These are phyloP conservation scores for Orius insidiosus DNA, from an alignment of 1,140 invertebrate genomes.

Conservation along the genomic window DNA sequence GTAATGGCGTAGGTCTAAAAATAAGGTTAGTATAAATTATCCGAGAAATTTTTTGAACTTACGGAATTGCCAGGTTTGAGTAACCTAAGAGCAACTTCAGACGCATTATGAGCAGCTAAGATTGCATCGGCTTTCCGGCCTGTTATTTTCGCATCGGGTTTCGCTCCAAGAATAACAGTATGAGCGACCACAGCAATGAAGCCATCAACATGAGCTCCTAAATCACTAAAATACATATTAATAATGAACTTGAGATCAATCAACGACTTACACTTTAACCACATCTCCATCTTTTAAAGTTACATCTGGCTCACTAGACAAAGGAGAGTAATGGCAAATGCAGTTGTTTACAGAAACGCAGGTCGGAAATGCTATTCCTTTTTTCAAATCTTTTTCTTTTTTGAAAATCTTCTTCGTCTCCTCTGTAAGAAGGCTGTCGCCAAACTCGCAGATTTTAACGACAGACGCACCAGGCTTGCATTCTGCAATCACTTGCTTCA, in stretches of 20 bases:
- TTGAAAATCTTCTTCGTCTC: conserved; percentile 95
- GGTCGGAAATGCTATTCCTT: conserved; percentile 95
- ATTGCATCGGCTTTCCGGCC: conserved; percentile 90
- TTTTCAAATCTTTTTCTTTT: conserved; percentile 95
- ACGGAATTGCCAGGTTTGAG: conserved; percentile 84
- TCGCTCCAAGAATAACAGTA: conserved; percentile 77
- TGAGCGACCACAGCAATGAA: conserved; percentile 97
- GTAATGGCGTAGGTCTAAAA: conserved; percentile 81
- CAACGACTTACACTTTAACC: conserved; percentile 80
- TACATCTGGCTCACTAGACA: conserved; percentile 79
- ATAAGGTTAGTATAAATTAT: conserved; percentile 11
- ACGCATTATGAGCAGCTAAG: conserved; percentile 83
- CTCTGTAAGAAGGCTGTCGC: conserved; percentile 73
- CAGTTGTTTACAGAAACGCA: conserved; percentile 98
- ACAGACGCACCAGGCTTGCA: conserved; percentile 77
- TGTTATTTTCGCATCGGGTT: conserved; percentile 45
- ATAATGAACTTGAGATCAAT: conserved; percentile 6
- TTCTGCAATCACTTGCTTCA: conserved; percentile 76
- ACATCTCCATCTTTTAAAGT: conserved; percentile 83
- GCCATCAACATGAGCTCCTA: conserved; percentile 97
- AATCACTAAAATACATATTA: conserved; percentile 49
- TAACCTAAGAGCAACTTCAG: conserved; percentile 82
- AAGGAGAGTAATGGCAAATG: conserved; percentile 96
- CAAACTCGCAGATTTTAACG: conserved; percentile 78
- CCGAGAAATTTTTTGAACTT: conserved; percentile 13